Evolutionary conservation across 2,113 vertebrate species (phyloP).

Genomic region (Takifugu flavidus): DNA sequence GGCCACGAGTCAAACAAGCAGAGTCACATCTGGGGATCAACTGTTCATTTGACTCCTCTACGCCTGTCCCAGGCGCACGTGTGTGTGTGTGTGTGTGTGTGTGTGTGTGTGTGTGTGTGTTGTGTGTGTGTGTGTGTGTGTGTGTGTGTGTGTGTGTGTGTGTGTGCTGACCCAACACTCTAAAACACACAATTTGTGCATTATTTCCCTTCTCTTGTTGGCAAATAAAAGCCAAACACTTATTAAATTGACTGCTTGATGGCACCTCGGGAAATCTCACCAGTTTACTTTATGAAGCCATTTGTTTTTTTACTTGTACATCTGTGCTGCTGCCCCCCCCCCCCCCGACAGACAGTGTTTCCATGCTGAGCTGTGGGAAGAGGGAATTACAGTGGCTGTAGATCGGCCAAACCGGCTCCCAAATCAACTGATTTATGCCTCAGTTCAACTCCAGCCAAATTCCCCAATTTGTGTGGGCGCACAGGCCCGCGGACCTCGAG

Average conservation of each 20-base stretch:
- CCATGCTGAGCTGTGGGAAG: background rate
- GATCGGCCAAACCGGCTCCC: too few species aligned
- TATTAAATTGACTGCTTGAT: too few species aligned
- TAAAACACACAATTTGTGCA: background rate
- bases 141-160: background rate
- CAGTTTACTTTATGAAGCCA: too few species aligned
- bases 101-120: slow-evolving; percentile 1
- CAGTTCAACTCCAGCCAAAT: too few species aligned
- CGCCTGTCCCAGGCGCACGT: too few species aligned
- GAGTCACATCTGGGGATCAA: slow-evolving; percentile 2
- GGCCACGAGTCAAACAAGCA: slow-evolving; percentile 37
- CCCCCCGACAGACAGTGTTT: background rate
- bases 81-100: background rate
- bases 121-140: slow-evolving; percentile 3
- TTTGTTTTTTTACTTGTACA: background rate
- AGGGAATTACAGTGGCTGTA: background rate
- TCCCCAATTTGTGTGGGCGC: background rate
- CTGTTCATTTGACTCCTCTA: too few species aligned
- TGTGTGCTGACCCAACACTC: background rate
- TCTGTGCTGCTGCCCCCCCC: too few species aligned
- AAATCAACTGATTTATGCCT: too few species aligned
- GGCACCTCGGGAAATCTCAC: background rate
- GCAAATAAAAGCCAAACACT: background rate
- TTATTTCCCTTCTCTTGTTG: background rate
- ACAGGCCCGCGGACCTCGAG: background rate